Percentiles rank a stretch among this genome's conserved stretches.
phyloP scores from a whole-genome alignment of 2,888 invertebrate genomes.

The Tetramorium bicarinatum region DNA sequence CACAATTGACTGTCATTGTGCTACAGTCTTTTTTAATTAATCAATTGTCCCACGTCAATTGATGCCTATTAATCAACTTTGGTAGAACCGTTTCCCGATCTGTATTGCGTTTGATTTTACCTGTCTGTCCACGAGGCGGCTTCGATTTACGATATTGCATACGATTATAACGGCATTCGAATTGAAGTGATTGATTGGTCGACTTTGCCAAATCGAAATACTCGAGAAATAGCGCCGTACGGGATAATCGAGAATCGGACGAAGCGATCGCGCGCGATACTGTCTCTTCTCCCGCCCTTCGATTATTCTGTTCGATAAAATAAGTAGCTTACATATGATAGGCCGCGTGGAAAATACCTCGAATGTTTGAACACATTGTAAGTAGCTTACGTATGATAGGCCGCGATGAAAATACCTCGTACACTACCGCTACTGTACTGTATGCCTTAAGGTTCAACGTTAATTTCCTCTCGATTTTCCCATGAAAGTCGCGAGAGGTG shows the following conservation, averaged over 20 bases:
- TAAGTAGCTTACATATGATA: conserved; percentile 47
- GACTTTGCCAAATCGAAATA: conserved; percentile 10
- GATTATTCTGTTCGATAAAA: conserved; percentile 44
- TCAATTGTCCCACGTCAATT: too few species aligned
- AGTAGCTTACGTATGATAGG: conserved; percentile 44
- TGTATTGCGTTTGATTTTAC: conserved; percentile 1
- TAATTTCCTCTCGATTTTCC: conserved; percentile 15
- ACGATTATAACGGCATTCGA: conserved; percentile 3
- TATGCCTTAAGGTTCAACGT: conserved; percentile 15
- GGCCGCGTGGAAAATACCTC: conserved; percentile 46
- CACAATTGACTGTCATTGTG: background rate
- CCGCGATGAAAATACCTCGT: conserved; percentile 43
- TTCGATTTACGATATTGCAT: conserved; percentile 2
- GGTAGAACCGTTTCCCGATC: background rate
- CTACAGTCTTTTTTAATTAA: background rate
- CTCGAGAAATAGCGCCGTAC: conserved; percentile 7
- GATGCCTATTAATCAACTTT: background rate
- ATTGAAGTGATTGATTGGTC: conserved; percentile 14
- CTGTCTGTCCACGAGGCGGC: too few species aligned
- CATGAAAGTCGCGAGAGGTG: background rate
- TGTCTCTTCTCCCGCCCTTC: conserved; percentile 11
- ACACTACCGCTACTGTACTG: conserved; percentile 7
- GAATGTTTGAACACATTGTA: conserved; percentile 45
- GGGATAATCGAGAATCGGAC: conserved; percentile 11
- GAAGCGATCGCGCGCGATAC: conserved; percentile 4